Base-by-base conservation (phyloP, 2,113 vertebrate genomes). In the Odobenus rosmarus region DNA sequence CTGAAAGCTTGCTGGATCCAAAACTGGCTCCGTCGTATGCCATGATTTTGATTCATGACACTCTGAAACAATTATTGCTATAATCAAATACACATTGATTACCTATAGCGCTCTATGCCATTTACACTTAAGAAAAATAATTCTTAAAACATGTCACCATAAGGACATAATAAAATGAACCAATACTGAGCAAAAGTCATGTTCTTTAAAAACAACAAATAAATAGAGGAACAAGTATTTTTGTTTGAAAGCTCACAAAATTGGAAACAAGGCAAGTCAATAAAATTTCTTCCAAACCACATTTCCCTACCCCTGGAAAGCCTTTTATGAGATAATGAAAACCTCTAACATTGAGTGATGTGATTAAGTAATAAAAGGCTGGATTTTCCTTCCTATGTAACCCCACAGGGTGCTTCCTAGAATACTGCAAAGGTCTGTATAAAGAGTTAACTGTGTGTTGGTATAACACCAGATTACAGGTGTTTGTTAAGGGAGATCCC, bases 261-360 rank as follows among this genome's bases (percentile, higher is more conserved):
- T 81, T 96, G 88, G 74, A 97, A 97, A 97, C 94, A 95, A 98
- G 51, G 74, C 71, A 93, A 97, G 94, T 98, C 98, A 95, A 97
- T 98, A 97, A 98, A 98, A 88, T 92, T 87, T 89, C 95, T 93
- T 95, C 95, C 97, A 97, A 97, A 90, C 95, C 86, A 97, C 97
- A 85, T 96, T 97, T 96, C 51, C 51, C 57, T 97, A 94, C 77
- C 95, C 93, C 90, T 95, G 95, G 96, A 97, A 98, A 94, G 88
- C 94, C 89, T 98, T 98, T 98, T 98, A 98, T 95, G 96, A 97
- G 97, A 98, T 88, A 97, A 93, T 98, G 97, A 98, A 98, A 98
- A 98, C 81, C 84, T 96, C 96, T 95, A 80, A 94, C 94, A 91
- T 82, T 95, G 95, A 98, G 88, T 88, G 89, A 98, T 98, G 98